phyloP scores from a whole-genome alignment of 2,113 vertebrate genomes.

The Atractosteus spatula region DNA sequence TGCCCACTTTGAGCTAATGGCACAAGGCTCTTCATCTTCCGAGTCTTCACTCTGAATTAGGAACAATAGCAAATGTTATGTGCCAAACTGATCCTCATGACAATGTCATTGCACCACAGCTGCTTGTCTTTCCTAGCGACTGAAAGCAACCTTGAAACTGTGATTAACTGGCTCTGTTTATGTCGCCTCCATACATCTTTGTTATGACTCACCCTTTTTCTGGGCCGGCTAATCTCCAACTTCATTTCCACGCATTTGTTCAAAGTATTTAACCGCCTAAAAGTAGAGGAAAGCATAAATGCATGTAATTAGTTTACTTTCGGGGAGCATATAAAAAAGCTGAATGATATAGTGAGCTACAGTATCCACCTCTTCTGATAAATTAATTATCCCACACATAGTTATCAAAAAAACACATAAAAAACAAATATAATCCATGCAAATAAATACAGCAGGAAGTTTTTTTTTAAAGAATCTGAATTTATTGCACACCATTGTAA shows the following conservation, averaged over 20 bases:
- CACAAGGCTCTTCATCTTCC: constrained; percentile 74
- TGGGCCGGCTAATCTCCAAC: constrained; percentile 68
- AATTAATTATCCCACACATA: neutral
- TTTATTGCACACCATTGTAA: no score
- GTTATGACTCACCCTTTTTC: constrained; percentile 61
- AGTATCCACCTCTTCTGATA: neutral
- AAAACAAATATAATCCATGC: no score
- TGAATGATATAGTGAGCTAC: no score
- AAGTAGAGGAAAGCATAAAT: constrained; percentile 19
- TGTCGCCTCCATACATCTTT: neutral
- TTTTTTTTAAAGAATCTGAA: no score
- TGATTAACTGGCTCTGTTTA: neutral
- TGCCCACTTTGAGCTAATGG: constrained; percentile 80
- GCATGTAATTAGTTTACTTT: no score
- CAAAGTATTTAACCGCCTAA: constrained; percentile 76
- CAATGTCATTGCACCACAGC: no score
- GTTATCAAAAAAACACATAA: no score
- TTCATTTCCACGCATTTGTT: constrained; percentile 79
- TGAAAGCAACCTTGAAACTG: no score
- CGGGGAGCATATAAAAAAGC: no score
- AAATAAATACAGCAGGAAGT: no score
- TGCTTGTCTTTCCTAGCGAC: no score
- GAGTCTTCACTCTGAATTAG: constrained; percentile 64
- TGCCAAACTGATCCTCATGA: no score
- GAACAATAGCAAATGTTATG: neutral